Evolutionary conservation across 2,888 invertebrate species (phyloP), one percentile per base, ranked within the genome.

Genomic region (Dendrolimus pini): DNA sequence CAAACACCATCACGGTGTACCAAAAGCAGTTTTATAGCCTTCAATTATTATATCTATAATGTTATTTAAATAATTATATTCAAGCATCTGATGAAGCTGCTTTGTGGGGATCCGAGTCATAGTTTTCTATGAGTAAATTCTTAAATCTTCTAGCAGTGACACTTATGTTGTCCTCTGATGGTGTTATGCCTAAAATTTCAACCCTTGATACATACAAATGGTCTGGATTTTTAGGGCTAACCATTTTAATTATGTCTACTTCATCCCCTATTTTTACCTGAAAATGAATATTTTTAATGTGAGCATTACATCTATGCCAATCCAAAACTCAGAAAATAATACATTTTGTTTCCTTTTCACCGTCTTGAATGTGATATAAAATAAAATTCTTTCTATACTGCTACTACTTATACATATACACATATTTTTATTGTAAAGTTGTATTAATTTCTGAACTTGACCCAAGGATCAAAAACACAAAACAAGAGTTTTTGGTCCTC

Each of bases 241-340:
- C 83, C 57, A 94, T 93, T 79, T 94, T 94, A 60, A 97, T 91
- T 0, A 96, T 73, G 84, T 97, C 97, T 61, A 97, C 89, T 87
- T 96, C 96, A 86, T 96, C 96, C 10, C 94, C 95, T 60, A 91
- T 65, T 66, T 80, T 76, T 0, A 94, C 84, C 95, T 95, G 80
- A 7, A 85, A 82, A 47, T 47, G 47, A 47, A 9, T 3, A 30
- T 30, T 30, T 30, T 6, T 3, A 30, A 30, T 30, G 30, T 30
- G 6, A 30, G 6, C 30, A 30, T 30, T 30, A 3, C 30, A 30
- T 30, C 30, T 30, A 30, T 30, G 6, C 30, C 6, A 30, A 30
- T 30, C 2, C 30, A 30, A 30, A 30, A 30, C 30, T 3, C 30
- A 30, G 30, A 3, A 30, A 30, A 30, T 18, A 18, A 18, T 30